Evolutionary conservation across 2,113 vertebrate species (phyloP).

Genomic region (Lasiurus borealis): DNA sequence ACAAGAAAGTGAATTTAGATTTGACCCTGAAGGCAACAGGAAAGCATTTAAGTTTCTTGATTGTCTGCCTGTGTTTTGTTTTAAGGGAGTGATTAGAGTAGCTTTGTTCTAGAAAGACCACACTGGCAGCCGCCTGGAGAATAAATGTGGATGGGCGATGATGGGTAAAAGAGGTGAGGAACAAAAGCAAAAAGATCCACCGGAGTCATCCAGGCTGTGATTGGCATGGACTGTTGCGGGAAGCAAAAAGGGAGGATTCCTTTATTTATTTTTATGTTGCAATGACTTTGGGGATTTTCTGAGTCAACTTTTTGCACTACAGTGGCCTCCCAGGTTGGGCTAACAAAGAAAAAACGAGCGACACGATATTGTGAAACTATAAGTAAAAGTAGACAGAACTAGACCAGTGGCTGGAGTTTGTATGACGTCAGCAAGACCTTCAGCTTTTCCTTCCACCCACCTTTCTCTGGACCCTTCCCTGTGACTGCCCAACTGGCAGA

Average conservation of each 20-base stretch:
- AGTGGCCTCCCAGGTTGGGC: background rate
- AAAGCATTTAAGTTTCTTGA: background rate
- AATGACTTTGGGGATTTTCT: background rate
- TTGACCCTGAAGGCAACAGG: background rate
- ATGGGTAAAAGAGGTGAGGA: background rate
- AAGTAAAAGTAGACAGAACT: background rate
- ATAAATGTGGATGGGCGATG: background rate
- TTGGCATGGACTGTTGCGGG: background rate
- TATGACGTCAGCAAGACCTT: background rate
- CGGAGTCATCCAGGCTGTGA: background rate
- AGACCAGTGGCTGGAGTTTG: background rate
- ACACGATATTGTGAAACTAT: background rate
- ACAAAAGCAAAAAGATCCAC: background rate
- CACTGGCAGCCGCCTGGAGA: background rate
- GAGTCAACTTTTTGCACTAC: background rate
- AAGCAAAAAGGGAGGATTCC: background rate
- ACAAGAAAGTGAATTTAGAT: background rate
- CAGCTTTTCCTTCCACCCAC: background rate
- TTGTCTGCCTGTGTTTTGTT: background rate
- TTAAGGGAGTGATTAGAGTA: background rate
- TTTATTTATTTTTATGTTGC: background rate
- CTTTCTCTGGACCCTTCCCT: background rate
- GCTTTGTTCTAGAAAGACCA: background rate
- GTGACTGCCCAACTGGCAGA: rapidly evolving
- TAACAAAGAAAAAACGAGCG: background rate